A percentile compares a stretch with the other conserved stretches of the same genome.
These are phyloP conservation scores for Oligia strigilis DNA, from an alignment of 2,888 invertebrate genomes.

Conservation along the genomic window DNA sequence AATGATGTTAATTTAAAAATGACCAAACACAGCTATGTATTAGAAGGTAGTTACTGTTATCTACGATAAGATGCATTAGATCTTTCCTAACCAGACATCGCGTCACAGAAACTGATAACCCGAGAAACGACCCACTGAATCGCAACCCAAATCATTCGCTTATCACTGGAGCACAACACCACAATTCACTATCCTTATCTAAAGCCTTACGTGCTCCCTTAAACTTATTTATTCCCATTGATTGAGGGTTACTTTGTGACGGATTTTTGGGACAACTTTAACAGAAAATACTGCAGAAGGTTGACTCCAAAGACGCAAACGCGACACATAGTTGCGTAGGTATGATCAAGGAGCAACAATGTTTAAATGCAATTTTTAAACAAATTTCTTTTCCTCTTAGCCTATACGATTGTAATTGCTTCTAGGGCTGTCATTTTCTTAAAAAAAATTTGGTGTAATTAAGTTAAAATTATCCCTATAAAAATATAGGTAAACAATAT, in stretches of 20 bases:
- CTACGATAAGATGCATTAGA: constrained; percentile 12
- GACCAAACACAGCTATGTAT: neutral
- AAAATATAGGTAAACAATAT: too few relatives aligned
- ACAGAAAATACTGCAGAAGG: constrained; percentile 2
- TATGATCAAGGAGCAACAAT: too few relatives aligned
- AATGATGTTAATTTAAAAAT: neutral
- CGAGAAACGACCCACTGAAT: constrained; percentile 19
- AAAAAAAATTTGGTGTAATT: neutral
- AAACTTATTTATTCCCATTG: constrained; percentile 72
- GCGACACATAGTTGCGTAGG: too few relatives aligned
- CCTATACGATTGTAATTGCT: neutral
- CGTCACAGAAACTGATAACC: constrained; percentile 27
- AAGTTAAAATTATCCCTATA: neutral
- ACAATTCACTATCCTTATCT: constrained; percentile 63
- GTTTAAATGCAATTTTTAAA: too few relatives aligned
- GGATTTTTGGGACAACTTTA: constrained; percentile 64
- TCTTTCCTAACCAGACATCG: constrained; percentile 14
- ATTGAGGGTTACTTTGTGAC: constrained; percentile 67
- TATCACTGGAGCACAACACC: constrained; percentile 41
- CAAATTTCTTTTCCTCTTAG: too few relatives aligned
- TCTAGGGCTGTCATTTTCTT: neutral
- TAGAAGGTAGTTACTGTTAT: neutral
- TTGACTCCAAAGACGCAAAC: neutral
- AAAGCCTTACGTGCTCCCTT: constrained; percentile 60
- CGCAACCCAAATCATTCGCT: constrained; percentile 42